Conservation (phyloP, 1,140 invertebrate species). For the Tetragnatha versicolor region DNA sequence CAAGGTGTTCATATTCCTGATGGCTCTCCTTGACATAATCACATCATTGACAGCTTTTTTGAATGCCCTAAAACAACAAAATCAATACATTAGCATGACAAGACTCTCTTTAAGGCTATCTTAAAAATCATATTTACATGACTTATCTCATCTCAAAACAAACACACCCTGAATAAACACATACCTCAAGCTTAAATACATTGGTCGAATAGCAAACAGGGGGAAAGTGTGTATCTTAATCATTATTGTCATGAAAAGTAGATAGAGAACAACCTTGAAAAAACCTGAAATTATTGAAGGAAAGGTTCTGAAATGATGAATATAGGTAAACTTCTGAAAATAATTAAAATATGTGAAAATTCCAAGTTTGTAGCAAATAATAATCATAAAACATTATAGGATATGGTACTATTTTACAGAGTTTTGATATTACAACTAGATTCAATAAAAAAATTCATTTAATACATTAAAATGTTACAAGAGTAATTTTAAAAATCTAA, state of each 20-base stretch:
- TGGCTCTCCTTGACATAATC: constrained; percentile 93
- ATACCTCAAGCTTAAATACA: constrained; percentile 96
- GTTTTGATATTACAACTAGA: no score
- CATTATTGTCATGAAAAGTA: constrained; percentile 96
- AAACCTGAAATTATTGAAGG: constrained; percentile 60
- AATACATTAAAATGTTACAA: no score
- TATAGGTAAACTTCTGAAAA: no score
- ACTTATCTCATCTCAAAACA: no score
- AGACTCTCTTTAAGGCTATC: no score
- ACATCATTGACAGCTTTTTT: constrained; percentile 99
- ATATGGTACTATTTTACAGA: no score
- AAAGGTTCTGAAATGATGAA: no score
- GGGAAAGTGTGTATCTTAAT: constrained; percentile 96
- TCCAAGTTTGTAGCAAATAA: background rate
- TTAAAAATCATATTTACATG: no score
- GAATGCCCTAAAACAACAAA: constrained; percentile 77
- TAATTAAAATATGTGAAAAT: background rate
- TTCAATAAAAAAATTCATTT: no score
- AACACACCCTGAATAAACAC: constrained; percentile 45
- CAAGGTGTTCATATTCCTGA: constrained; percentile 97
- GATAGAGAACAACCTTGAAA: constrained; percentile 87
- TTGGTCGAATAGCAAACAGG: constrained; percentile 96
- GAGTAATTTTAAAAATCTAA: no score
- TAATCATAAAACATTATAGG: background rate
- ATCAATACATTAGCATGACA: no score